phyloP scores from a whole-genome alignment of 2,113 vertebrate species.

The Microcebus tavaratra region DNA sequence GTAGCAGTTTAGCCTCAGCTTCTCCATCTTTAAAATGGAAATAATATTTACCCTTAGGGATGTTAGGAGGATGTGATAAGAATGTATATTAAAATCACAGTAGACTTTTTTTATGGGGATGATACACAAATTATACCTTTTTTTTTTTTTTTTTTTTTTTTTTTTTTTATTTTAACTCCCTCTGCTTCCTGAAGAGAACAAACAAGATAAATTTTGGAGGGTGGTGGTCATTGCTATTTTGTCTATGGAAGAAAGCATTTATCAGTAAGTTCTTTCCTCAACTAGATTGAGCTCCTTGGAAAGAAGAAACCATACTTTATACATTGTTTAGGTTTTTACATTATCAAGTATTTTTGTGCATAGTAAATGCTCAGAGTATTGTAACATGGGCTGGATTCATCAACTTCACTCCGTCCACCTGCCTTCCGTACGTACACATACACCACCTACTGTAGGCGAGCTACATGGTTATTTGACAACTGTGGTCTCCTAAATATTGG shows the following conservation, averaged over 20 bases:
- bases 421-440: neutral
- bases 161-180: neutral
- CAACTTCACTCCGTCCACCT: neutral
- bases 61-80: neutral
- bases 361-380: neutral
- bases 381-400: neutral
- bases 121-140: neutral
- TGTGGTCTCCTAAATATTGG: neutral
- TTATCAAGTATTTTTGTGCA: neutral
- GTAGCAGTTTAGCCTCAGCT: neutral
- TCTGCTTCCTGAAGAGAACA: neutral
- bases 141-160: neutral
- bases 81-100: neutral
- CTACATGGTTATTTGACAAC: neutral
- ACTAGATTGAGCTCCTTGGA: neutral
- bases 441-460: neutral
- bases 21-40: neutral
- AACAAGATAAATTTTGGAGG: neutral
- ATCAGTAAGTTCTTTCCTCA: neutral
- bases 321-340: neutral
- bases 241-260: neutral
- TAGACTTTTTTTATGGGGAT: neutral
- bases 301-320: neutral
- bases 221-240: neutral
- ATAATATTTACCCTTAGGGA: neutral